A percentile compares a stretch with the other conserved stretches of the same genome.
phyloP scores from a whole-genome alignment of 2,888 invertebrate species.

The Sipha maydis region DNA sequence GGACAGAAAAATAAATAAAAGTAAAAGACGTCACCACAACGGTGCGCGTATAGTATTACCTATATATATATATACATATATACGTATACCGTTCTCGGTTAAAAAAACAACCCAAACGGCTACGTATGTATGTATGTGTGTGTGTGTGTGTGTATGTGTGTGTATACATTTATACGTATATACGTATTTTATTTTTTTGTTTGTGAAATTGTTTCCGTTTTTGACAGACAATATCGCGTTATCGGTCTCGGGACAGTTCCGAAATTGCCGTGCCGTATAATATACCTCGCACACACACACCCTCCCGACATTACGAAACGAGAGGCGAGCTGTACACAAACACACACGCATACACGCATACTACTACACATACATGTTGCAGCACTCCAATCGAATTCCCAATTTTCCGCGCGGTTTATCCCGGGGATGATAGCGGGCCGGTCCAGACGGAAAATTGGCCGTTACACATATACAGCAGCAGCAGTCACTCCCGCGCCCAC shows the following conservation, averaged over 20 bases:
- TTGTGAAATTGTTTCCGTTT: conserved; percentile 57
- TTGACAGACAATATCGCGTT: conserved; percentile 62
- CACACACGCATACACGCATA: background rate
- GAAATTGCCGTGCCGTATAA: conserved; percentile 48
- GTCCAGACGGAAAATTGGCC: conserved; percentile 61
- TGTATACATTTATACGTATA: background rate
- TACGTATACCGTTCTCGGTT: background rate
- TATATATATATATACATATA: background rate
- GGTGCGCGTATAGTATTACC: conserved; percentile 4
- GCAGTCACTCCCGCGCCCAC: too few species aligned
- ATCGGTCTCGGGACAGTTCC: conserved; percentile 61
- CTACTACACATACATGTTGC: background rate
- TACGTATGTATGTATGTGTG: background rate
- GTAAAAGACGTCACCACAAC: background rate
- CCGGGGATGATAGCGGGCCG: conserved; percentile 58
- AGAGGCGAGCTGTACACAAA: background rate
- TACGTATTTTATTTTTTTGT: background rate
- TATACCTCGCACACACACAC: background rate
- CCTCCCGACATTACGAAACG: background rate
- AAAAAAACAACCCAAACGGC: background rate
- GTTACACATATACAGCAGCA: conserved; percentile 16
- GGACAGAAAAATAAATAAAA: conserved; percentile 4
- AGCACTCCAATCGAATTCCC: conserved; percentile 63
- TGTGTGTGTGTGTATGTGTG: background rate
- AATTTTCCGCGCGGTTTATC: conserved; percentile 64